phyloP scores from a whole-genome alignment of 2,113 vertebrate species.

The Tyrannus savana region DNA sequence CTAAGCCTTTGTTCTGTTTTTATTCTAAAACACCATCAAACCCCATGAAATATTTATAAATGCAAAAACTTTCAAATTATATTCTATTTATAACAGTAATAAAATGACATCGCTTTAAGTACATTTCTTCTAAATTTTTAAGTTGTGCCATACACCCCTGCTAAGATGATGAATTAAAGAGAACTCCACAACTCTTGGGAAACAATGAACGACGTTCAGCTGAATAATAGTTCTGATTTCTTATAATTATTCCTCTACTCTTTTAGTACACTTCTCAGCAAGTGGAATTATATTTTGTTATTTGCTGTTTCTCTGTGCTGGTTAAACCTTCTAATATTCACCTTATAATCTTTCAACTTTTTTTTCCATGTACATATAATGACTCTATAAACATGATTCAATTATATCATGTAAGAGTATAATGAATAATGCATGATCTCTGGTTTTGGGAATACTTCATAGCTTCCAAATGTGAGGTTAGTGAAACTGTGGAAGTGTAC shows the following conservation, averaged over 20 bases:
- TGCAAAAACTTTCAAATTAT: background rate
- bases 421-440: background rate
- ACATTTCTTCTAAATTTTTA: conserved; percentile 39
- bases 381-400: background rate
- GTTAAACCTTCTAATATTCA: background rate
- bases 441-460: background rate
- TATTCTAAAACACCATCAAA: background rate
- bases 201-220: background rate
- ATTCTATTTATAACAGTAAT: conserved; percentile 33
- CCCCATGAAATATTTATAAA: conserved; percentile 9
- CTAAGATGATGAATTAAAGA: conserved; percentile 27
- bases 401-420: background rate
- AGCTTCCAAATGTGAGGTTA: background rate
- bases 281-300: background rate
- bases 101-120: conserved; percentile 11
- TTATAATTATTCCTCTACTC: background rate
- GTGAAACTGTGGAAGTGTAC: background rate
- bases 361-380: background rate
- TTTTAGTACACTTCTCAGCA: background rate
- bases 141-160: background rate
- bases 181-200: background rate
- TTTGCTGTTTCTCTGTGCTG: background rate
- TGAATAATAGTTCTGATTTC: background rate
- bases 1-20: conserved; percentile 15
- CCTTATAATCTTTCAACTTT: background rate